A percentile compares a stretch with the other conserved stretches of the same genome.
These are phyloP conservation scores for Neotoxoptera formosana DNA, from an alignment of 1,140 invertebrate genomes.

Conservation along the genomic window DNA sequence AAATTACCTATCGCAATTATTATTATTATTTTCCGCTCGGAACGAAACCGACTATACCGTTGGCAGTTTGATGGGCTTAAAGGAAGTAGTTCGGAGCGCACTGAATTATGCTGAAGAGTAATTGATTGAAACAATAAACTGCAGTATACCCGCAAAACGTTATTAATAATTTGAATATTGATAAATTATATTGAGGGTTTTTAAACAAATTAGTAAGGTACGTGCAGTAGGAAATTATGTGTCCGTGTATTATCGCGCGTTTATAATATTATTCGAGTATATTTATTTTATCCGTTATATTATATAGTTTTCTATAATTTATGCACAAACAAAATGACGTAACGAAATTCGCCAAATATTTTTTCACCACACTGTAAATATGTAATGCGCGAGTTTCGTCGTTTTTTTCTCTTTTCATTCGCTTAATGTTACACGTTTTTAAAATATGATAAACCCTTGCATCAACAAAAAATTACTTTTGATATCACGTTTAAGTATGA, in stretches of 20 bases:
- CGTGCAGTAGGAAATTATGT: background rate
- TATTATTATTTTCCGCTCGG: background rate
- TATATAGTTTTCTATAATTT: background rate
- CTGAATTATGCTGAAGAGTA: background rate
- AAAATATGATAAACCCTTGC: background rate
- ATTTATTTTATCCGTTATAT: background rate
- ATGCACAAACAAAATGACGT: background rate
- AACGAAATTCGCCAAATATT: background rate
- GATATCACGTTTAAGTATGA: background rate
- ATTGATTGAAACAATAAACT: background rate
- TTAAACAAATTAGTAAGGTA: background rate
- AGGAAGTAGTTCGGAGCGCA: background rate
- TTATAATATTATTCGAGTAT: background rate
- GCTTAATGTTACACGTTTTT: background rate
- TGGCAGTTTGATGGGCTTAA: background rate
- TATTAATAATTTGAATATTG: conserved; percentile 5
- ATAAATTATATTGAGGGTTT: background rate
- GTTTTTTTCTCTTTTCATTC: background rate
- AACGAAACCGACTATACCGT: background rate
- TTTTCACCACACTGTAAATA: background rate
- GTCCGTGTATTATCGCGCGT: background rate
- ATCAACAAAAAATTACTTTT: conserved; percentile 12
- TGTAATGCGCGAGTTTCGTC: background rate
- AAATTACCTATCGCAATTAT: background rate
- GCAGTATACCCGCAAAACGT: background rate